Percentiles rank a stretch among this genome's conserved stretches.
These are phyloP conservation scores for Falco rusticolus DNA, from an alignment of 2,797 vertebrate species.

Conservation along the genomic window DNA sequence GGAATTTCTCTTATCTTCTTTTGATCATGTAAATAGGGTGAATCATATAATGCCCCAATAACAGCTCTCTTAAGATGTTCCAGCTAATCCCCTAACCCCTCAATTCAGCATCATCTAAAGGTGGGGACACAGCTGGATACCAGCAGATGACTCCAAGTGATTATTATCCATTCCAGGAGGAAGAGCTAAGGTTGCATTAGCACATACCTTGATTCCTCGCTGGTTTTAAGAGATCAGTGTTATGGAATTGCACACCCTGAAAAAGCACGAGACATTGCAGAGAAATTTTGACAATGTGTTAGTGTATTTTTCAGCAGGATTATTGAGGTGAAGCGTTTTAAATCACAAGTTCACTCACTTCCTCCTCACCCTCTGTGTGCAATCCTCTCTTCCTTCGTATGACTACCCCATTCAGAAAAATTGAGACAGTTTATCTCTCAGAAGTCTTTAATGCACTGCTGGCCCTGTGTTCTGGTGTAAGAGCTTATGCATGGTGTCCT, in stretches of 20 bases:
- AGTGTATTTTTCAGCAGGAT: neutral
- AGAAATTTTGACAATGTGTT: neutral
- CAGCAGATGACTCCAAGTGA: neutral
- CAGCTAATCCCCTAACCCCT: neutral
- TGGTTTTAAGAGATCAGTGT: neutral
- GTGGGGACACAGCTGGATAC: neutral
- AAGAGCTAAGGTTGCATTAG: neutral
- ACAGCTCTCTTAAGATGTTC: neutral
- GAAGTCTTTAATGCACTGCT: neutral
- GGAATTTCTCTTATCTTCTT: neutral
- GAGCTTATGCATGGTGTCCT: neutral
- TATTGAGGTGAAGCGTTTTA: neutral
- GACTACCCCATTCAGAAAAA: neutral
- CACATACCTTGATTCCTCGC: neutral
- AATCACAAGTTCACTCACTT: neutral
- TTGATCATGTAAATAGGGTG: neutral
- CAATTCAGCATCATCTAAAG: neutral
- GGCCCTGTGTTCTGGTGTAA: neutral
- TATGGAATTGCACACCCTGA: neutral
- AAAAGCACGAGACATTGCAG: neutral
- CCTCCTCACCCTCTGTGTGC: neutral
- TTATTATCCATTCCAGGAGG: neutral
- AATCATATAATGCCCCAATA: neutral
- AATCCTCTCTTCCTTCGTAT: neutral
- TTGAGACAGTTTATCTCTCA: neutral